phyloP scores from a whole-genome alignment of 1,140 invertebrate genomes.

The Physella acuta region DNA sequence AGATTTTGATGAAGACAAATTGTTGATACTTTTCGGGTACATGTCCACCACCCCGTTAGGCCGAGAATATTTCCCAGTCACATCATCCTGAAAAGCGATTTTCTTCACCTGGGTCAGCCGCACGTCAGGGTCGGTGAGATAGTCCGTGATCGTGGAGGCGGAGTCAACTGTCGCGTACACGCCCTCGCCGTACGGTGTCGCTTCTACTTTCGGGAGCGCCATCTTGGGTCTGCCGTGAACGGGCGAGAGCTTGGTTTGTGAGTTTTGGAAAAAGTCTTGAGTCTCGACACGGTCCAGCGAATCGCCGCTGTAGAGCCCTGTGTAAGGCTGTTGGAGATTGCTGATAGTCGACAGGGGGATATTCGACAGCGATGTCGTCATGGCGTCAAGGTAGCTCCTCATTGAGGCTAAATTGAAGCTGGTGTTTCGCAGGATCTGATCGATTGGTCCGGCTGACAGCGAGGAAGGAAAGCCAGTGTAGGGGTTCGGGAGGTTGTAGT shows the following conservation, averaged over 20 bases:
- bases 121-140: neutral
- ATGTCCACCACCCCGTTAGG: neutral
- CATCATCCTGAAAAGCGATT: too few species aligned
- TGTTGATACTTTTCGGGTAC: too few species aligned
- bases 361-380: constrained; percentile 10
- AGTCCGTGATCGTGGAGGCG: constrained; percentile 4
- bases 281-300: constrained; percentile 3
- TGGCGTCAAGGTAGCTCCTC: constrained; percentile 16
- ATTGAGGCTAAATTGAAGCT: constrained; percentile 5
- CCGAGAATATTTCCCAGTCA: neutral
- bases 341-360: neutral
- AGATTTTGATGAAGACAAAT: too few species aligned
- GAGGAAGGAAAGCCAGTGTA: constrained; percentile 14
- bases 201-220: neutral
- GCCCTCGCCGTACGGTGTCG: neutral
- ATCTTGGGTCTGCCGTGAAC: neutral
- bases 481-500: neutral
- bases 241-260: neutral
- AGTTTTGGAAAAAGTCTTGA: constrained; percentile 14
- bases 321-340: neutral
- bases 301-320: neutral
- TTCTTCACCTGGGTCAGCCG: neutral
- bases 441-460: neutral
- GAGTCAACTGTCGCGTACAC: constrained; percentile 9
- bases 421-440: constrained; percentile 13